These are phyloP conservation scores for Abrostola triplasia DNA, from an alignment of 2,888 invertebrate genomes.

Conservation along the genomic window DNA sequence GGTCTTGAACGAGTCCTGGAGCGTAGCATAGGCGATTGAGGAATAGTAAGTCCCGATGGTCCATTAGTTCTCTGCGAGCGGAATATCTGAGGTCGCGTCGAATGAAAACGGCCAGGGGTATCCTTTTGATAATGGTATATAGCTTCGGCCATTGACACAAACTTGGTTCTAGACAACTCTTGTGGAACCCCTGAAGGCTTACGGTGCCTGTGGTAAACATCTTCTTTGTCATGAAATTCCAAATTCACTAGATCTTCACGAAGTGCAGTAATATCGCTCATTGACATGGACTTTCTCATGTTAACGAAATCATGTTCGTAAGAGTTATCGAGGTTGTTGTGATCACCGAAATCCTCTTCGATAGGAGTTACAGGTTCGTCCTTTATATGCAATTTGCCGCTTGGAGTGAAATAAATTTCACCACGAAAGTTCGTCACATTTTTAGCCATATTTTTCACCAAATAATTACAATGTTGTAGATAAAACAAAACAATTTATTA, in stretches of 20 bases:
- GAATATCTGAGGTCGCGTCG: constrained; percentile 69
- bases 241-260: constrained; percentile 65
- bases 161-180: constrained; percentile 79
- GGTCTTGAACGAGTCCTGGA: constrained; percentile 88
- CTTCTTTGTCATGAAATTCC: constrained; percentile 62
- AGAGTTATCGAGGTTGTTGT: constrained; percentile 68
- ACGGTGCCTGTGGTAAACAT: constrained; percentile 64
- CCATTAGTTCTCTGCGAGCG: constrained; percentile 62
- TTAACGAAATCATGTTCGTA: constrained; percentile 66
- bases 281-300: constrained; percentile 80
- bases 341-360: constrained; percentile 76
- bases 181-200: constrained; percentile 63
- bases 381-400: constrained; percentile 68
- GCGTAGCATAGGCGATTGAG: constrained; percentile 86
- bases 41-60: constrained; percentile 76
- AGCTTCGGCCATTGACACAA: constrained; percentile 89
- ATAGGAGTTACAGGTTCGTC: constrained; percentile 77
- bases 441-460: constrained; percentile 70
- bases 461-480: neutral
- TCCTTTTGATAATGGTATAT: constrained; percentile 87
- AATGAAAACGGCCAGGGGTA: constrained; percentile 88
- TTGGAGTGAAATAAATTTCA: constrained; percentile 73
- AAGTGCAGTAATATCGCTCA: constrained; percentile 75
- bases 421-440: constrained; percentile 80
- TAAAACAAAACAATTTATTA: constrained; percentile 50